Conservation (phyloP, 2,888 invertebrate species). For the Parascotia fuliginaria region DNA sequence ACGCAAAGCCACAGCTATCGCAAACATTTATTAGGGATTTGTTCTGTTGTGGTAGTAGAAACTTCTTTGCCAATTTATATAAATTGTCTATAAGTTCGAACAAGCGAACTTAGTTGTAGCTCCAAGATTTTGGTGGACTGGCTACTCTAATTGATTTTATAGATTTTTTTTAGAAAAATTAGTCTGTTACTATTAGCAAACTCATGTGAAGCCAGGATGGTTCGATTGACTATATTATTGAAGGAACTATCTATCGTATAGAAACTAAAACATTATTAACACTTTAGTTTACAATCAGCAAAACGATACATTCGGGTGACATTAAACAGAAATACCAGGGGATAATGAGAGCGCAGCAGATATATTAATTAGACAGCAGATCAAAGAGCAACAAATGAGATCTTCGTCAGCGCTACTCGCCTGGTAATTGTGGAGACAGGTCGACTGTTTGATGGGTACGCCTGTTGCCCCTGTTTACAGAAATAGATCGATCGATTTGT, state of each 20-base stretch:
- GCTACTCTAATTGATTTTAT: not conserved
- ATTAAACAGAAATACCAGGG: conserved; percentile 64
- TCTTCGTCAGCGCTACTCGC: conserved; percentile 59
- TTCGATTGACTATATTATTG: too few species aligned
- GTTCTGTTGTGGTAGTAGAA: not conserved
- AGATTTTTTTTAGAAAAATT: too few species aligned
- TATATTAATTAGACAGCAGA: conserved; percentile 69
- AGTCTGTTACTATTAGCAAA: too few species aligned
- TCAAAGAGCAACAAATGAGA: conserved; percentile 65
- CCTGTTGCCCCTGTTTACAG: conserved; percentile 30
- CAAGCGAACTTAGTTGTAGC: not conserved
- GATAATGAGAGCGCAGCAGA: conserved; percentile 61
- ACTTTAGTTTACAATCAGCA: conserved; percentile 25
- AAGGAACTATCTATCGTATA: too few species aligned
- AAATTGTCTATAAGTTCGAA: not conserved
- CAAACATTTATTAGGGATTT: conserved; percentile 17
- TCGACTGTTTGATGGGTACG: conserved; percentile 42
- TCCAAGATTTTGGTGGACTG: not conserved
- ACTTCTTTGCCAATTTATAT: not conserved
- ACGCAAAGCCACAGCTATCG: conserved; percentile 40
- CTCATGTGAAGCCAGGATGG: too few species aligned
- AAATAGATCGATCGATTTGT: conserved; percentile 40
- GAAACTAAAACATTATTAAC: conserved; percentile 9
- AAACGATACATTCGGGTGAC: conserved; percentile 44
- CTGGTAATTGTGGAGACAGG: conserved; percentile 65